These are phyloP conservation scores for Moxostoma hubbsi DNA, from an alignment of 2,797 vertebrate genomes.

Conservation along the genomic window DNA sequence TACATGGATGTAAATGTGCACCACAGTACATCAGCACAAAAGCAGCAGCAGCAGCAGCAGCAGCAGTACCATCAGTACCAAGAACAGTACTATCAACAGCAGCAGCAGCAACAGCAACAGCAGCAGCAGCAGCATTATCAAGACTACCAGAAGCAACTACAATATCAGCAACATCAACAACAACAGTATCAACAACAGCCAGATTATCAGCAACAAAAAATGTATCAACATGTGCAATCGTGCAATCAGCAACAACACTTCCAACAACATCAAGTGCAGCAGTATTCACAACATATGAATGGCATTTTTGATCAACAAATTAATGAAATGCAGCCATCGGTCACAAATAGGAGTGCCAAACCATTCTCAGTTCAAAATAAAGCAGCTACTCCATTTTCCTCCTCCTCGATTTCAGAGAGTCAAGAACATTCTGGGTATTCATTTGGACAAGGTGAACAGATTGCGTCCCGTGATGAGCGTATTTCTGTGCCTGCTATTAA, in stretches of 20 bases:
- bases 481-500: conserved; percentile 93
- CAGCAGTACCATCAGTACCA: conserved; percentile 75
- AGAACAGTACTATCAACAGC: conserved; percentile 61
- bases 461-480: conserved; percentile 94
- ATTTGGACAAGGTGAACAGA: conserved; percentile 83
- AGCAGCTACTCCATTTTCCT: conserved; percentile 78
- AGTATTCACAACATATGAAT: conserved; percentile 81
- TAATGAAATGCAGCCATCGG: conserved; percentile 75
- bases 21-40: conserved; percentile 71
- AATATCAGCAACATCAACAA: conserved; percentile 71
- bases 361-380: conserved; percentile 83
- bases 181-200: conserved; percentile 59
- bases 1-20: conserved; percentile 83
- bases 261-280: conserved; percentile 74
- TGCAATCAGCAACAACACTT: conserved; percentile 54
- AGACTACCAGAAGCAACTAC: conserved; percentile 56
- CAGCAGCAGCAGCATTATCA: conserved; percentile 68
- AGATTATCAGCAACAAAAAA: conserved; percentile 61
- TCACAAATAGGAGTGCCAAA: conserved; percentile 85
- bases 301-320: conserved; percentile 79
- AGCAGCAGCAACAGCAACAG: conserved; percentile 68
- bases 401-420: conserved; percentile 73
- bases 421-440: conserved; percentile 81
- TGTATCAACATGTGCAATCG: conserved; percentile 69
- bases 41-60: conserved; percentile 64